Percentiles rank a stretch among this genome's conserved stretches.
Conservation (phyloP, 1,140 invertebrate species). For the Hycleus cichorii region DNA sequence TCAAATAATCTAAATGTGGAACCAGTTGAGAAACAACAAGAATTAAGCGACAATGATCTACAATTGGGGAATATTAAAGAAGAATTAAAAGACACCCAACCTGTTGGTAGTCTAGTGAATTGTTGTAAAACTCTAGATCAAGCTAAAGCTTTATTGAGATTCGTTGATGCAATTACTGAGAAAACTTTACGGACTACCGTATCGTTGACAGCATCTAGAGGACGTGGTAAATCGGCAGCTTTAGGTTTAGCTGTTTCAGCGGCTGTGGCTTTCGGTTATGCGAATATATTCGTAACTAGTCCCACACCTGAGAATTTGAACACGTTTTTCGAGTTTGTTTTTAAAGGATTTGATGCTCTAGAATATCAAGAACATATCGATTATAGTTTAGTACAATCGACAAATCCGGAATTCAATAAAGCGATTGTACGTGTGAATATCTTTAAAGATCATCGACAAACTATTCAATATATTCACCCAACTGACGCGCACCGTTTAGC, state of each 20-base stretch:
- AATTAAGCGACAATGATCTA: slow-evolving; percentile 42
- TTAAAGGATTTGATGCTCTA: slow-evolving; percentile 93
- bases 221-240: slow-evolving; percentile 96
- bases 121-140: slow-evolving; percentile 92
- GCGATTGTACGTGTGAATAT: slow-evolving; percentile 92
- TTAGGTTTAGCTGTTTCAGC: slow-evolving; percentile 89
- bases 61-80: slow-evolving; percentile 67
- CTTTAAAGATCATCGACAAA: slow-evolving; percentile 88
- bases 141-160: slow-evolving; percentile 85
- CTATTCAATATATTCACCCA: slow-evolving; percentile 95
- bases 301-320: slow-evolving; percentile 98
- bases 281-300: slow-evolving; percentile 97
- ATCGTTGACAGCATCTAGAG: slow-evolving; percentile 91
- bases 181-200: slow-evolving; percentile 86
- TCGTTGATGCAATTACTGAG: slow-evolving; percentile 92
- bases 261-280: slow-evolving; percentile 82
- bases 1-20: slow-evolving; percentile 77
- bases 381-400: slow-evolving; percentile 92
- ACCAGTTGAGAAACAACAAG: slow-evolving; percentile 49
- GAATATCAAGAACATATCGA: slow-evolving; percentile 96
- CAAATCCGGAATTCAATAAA: slow-evolving; percentile 95
- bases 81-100: slow-evolving; percentile 74
- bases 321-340: slow-evolving; percentile 95
- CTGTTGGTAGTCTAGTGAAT: slow-evolving; percentile 82
- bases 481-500: slow-evolving; percentile 80